Base-by-base conservation (phyloP, 2,797 vertebrate genomes). In the Sparus aurata region DNA sequence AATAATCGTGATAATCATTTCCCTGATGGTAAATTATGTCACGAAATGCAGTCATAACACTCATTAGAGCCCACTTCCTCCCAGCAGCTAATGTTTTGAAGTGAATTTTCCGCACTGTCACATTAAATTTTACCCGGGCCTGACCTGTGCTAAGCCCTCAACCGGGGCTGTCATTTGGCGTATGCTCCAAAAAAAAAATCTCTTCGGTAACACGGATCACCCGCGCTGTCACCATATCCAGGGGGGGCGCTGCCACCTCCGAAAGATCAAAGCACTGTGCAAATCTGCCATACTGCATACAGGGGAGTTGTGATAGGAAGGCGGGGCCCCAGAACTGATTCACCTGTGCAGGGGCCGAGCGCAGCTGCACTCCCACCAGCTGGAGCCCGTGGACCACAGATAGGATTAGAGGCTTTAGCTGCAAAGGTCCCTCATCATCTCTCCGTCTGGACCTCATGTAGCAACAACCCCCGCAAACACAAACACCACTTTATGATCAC, bases 321-420 rank as follows among this genome's bases (percentile, higher is more conserved):
- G 16, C 54, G 54, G 54, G 12, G 54, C 4, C 22, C 23, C 76
- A 79, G 84, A 78, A 74, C 80, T 17, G 85, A 87, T 89, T 92
- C 90, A 94, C 92, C 94, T 94, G 91, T 75, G 80, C 79, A 80
- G 65, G 82, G 87, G 80, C 76, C 78, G 46, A 83, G 75, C 87
- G 75, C 89, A 89, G 87, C 90, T 90, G 89, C 85, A 72, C 84
- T 79, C 83, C 79, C 64, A 75, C 77, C 89, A 88, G 90, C 89
- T 91, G 91, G 89, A 90, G 80, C 79, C 79, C 78, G 55, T 54
- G 61, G 79, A 89, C 88, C 87, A 79, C 83, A 82, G 90, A 89
- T 77, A 85, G 93, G 94, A 94, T 95, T 94, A 94, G 84, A 87
- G 83, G 92, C 90, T 93, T 94, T 90, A 78, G 86, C 86, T 84